A percentile compares a stretch with the other conserved stretches of the same genome.
Conservation (phyloP, 1,140 invertebrate species). For the Antheraea pernyi region DNA sequence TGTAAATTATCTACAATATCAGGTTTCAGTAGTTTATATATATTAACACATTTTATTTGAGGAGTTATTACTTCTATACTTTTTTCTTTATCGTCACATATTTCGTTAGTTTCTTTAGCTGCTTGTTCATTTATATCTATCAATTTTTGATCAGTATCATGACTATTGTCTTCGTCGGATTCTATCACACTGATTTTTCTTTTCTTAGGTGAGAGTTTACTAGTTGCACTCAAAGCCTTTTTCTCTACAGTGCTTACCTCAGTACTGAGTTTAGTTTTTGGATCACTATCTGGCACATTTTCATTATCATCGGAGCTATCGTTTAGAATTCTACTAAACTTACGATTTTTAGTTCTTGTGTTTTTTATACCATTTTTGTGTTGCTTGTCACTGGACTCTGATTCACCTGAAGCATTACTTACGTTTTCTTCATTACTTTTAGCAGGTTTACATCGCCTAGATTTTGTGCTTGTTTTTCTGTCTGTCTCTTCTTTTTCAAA, state of each 20-base stretch:
- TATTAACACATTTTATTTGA: constrained; percentile 62
- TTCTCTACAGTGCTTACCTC: neutral
- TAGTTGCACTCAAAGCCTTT: neutral
- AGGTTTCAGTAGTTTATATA: constrained; percentile 56
- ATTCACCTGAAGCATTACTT: constrained; percentile 3
- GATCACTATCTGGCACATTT: neutral
- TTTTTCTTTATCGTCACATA: constrained; percentile 4
- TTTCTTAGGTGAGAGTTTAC: neutral
- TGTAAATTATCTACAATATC: constrained; percentile 21
- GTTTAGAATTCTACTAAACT: constrained; percentile 4
- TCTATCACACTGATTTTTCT: neutral
- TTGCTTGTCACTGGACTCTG: constrained; percentile 6
- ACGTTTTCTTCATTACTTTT: neutral
- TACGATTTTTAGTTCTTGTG: neutral
- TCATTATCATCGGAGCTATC: constrained; percentile 9
- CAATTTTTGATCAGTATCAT: neutral
- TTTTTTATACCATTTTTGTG: constrained; percentile 6
- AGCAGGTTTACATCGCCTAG: neutral
- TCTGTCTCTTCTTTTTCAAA: neutral
- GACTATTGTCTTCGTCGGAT: constrained; percentile 11
- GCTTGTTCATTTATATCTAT: neutral
- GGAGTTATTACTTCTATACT: constrained; percentile 25
- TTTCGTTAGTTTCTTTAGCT: neutral
- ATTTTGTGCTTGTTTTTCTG: neutral
- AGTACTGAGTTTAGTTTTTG: neutral